These are phyloP conservation scores for Siniperca knerii DNA, from an alignment of 2,113 vertebrate species.

Conservation along the genomic window DNA sequence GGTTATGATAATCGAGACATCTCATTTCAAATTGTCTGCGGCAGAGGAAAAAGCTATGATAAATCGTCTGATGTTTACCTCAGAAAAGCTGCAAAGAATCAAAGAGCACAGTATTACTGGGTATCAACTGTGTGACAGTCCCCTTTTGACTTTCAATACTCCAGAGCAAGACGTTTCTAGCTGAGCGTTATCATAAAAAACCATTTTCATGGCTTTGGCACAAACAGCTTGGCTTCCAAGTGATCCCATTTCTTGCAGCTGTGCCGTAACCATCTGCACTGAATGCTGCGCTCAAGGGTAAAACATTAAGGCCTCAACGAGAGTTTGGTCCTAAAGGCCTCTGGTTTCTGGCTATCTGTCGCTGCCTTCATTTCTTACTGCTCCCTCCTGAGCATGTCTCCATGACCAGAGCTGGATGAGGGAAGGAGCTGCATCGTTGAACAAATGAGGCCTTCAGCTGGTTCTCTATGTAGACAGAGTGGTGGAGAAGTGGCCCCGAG, in stretches of 20 bases:
- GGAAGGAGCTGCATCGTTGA: constrained; percentile 45
- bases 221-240: constrained; percentile 67
- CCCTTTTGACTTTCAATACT: constrained; percentile 56
- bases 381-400: constrained; percentile 65
- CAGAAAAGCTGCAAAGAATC: constrained; percentile 38
- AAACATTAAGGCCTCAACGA: constrained; percentile 63
- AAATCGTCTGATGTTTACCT: constrained; percentile 57
- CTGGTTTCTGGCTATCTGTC: constrained; percentile 41
- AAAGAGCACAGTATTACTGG: constrained; percentile 28
- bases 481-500: constrained; percentile 63
- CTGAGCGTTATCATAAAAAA: constrained; percentile 65
- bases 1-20: constrained; percentile 65
- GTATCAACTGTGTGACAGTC: constrained; percentile 37
- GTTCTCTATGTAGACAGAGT: constrained; percentile 41
- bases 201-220: constrained; percentile 66
- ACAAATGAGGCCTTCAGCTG: constrained; percentile 52
- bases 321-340: constrained; percentile 63
- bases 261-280: constrained; percentile 71
- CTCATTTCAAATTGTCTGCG: constrained; percentile 47
- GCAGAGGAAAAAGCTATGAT: constrained; percentile 32
- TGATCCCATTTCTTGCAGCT: constrained; percentile 75
- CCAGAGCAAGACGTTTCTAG: constrained; percentile 52
- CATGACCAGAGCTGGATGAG: constrained; percentile 34
- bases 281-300: constrained; percentile 64
- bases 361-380: constrained; percentile 49